Base-by-base conservation (phyloP, 1,140 invertebrate genomes). In the Hyles euphorbiae region DNA sequence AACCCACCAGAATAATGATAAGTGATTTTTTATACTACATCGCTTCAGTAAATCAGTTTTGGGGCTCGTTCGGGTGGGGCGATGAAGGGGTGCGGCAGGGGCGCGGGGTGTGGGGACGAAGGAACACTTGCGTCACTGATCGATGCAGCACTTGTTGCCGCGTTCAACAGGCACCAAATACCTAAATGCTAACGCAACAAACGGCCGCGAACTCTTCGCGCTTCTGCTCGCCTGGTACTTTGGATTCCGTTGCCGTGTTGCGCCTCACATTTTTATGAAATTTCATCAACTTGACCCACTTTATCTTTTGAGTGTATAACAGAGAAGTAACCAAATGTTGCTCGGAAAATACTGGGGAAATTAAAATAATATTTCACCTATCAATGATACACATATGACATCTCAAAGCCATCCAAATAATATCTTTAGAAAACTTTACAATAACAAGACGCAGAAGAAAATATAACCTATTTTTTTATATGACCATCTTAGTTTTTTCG, bases 111-210 rank as follows among this genome's bases (percentile, higher is more conserved):
- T 49, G 46, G 51, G 57, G 45, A 59, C 36, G 67, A 63, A 55
- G 70, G 45, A 51, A 53, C 52, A 51, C 66, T 68, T 74, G 74
- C 70, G 81, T 76, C 74, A 76, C 71, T 81, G 78, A 81, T 83
- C 81, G 81, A 83, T 83, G 75, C 76, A 73, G 77, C 74, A 83
- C 81, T 83, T 83, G 81, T 83, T 83, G 81, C 77, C 63, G 58
- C 70, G 72, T 55, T 80, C 78, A 78, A 83, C 77, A 81, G 72
- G 72, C 71, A 61, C 56, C 56, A 63, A 65, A 64, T 70, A 61
- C 56, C 45, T 54, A 58, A 57, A 64, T 60, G 51, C 52, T 55
- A 54, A 51, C 55, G 60, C 50, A 65, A 50, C 22, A 22, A 22
- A 22, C 49, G 56, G 48, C 32, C 36, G 51, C 47, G 11, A 60